A percentile compares a stretch with the other conserved stretches of the same genome.
Evolutionary conservation across 2,797 vertebrate genomes (phyloP).

Genomic region (Tragopan temminckii): DNA sequence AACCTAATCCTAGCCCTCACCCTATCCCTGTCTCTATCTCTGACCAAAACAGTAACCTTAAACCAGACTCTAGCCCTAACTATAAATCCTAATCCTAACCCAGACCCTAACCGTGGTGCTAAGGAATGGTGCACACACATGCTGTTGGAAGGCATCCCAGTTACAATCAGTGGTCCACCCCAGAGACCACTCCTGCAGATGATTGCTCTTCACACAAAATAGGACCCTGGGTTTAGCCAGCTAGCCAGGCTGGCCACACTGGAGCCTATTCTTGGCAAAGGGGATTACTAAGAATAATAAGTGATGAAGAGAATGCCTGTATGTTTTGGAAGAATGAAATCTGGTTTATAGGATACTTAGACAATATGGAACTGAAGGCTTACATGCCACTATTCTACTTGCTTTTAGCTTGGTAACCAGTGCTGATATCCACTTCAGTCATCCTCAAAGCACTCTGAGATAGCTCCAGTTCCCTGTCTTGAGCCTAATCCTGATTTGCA

Average conservation of each 20-base stretch:
- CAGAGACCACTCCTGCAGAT: background rate
- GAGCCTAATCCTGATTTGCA: background rate
- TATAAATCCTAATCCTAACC: background rate
- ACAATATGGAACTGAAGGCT: background rate
- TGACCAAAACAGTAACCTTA: background rate
- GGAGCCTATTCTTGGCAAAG: background rate
- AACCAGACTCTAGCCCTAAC: background rate
- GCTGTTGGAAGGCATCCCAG: background rate
- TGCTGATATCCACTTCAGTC: background rate
- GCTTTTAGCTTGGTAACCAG: background rate
- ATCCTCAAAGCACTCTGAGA: background rate
- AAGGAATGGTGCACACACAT: accelerated
- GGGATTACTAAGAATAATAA: background rate
- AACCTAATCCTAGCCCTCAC: background rate
- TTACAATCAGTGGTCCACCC: background rate
- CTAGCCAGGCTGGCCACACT: background rate
- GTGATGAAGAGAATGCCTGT: background rate
- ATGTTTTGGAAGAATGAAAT: background rate
- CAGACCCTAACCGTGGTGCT: no score
- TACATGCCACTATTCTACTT: background rate
- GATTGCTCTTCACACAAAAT: background rate
- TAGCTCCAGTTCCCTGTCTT: background rate
- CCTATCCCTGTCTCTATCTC: background rate
- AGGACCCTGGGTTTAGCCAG: background rate
- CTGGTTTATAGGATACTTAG: background rate